phyloP scores from a whole-genome alignment of 2,113 vertebrate species.

The Paradoxurus hermaphroditus region DNA sequence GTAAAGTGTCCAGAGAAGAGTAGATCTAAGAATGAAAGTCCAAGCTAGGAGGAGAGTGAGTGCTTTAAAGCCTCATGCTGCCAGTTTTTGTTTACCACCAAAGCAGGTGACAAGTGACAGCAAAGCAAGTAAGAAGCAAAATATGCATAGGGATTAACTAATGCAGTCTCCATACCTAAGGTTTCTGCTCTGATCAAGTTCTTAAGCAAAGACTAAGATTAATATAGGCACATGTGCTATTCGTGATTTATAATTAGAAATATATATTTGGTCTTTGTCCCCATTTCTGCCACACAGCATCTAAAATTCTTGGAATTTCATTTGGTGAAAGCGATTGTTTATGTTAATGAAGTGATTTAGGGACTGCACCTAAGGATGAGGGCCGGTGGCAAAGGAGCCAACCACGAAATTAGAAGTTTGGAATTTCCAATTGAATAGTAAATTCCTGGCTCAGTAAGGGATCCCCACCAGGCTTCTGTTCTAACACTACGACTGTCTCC shows the following conservation, averaged over 20 bases:
- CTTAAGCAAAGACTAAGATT: neutral
- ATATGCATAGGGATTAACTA: neutral
- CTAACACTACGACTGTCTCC: neutral
- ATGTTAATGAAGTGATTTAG: neutral
- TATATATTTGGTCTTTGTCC: neutral
- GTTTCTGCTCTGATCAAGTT: neutral
- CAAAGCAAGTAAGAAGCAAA: neutral
- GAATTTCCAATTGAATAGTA: neutral
- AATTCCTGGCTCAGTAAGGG: too few species aligned
- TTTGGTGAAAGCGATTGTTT: neutral
- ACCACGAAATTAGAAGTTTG: neutral
- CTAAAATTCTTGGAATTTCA: neutral
- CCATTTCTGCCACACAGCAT: neutral
- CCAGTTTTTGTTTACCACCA: neutral
- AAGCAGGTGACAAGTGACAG: neutral
- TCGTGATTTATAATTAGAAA: neutral
- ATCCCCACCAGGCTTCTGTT: neutral
- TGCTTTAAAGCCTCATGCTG: neutral
- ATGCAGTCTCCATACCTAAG: neutral
- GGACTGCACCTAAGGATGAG: neutral
- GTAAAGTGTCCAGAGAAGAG: neutral
- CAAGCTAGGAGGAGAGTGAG: neutral
- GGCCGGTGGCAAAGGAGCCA: neutral
- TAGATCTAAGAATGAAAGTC: neutral
- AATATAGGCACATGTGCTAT: neutral